These are phyloP conservation scores for Drosophila recens DNA, from an alignment of 2,888 invertebrate species.

Conservation along the genomic window DNA sequence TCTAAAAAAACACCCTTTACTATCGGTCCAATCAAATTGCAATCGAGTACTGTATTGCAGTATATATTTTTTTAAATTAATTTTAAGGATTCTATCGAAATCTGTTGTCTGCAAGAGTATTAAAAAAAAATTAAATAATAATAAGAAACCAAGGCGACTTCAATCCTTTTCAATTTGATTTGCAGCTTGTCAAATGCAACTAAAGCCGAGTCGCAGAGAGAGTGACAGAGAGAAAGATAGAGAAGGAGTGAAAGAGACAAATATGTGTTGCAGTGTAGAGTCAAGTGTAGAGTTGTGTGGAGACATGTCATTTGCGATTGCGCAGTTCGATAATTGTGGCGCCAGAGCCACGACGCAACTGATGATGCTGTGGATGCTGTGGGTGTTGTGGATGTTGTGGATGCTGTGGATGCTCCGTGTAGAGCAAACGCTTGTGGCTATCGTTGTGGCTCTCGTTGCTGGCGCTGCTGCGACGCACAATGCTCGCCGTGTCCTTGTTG, in stretches of 20 bases:
- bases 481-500: slow-evolving; percentile 84
- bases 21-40: too few species aligned
- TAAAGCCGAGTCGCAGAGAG: slow-evolving; percentile 75
- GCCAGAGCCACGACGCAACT: slow-evolving; percentile 85
- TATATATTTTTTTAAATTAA: too few species aligned
- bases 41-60: too few species aligned
- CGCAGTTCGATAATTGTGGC: slow-evolving; percentile 88
- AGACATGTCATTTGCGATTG: slow-evolving; percentile 66
- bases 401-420: slow-evolving; percentile 30
- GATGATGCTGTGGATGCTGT: slow-evolving; percentile 61
- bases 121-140: slow-evolving; percentile 13
- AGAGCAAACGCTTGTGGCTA: slow-evolving; percentile 40
- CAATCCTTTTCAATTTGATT: slow-evolving; percentile 84
- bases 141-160: slow-evolving; percentile 8
- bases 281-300: background rate
- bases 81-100: too few species aligned
- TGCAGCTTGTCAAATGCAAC: slow-evolving; percentile 85
- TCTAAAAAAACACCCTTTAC: too few species aligned
- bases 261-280: slow-evolving; percentile 2
- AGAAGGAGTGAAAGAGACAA: background rate
- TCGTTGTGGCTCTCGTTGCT: slow-evolving; percentile 39
- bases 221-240: background rate
- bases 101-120: background rate
- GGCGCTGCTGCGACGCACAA: slow-evolving; percentile 87
- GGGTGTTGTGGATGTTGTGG: slow-evolving; percentile 81